phyloP scores from a whole-genome alignment of 2,113 vertebrate genomes.

The Monopterus albus region DNA sequence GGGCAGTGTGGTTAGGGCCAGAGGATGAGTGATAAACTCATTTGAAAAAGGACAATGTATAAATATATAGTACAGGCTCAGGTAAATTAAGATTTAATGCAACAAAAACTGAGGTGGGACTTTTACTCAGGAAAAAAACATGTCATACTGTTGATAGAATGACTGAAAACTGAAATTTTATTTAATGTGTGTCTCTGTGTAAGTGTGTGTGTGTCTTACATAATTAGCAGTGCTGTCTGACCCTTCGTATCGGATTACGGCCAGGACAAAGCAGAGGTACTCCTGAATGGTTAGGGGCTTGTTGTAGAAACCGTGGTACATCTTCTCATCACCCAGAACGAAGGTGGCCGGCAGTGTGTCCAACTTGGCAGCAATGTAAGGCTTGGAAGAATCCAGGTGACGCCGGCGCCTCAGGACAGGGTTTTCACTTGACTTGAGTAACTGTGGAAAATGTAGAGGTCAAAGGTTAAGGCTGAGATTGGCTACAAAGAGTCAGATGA shows the following conservation, averaged over 20 bases:
- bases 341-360: constrained; percentile 89
- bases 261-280: constrained; percentile 94
- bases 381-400: constrained; percentile 86
- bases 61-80: constrained; percentile 8
- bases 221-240: constrained; percentile 67
- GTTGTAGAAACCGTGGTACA: constrained; percentile 94
- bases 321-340: constrained; percentile 92
- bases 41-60: constrained; percentile 5
- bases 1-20: constrained; percentile 27
- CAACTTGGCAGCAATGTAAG: constrained; percentile 94
- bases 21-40: constrained; percentile 39
- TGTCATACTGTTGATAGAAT: background rate
- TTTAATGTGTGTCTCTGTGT: no score
- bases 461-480: constrained; percentile 7
- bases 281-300: constrained; percentile 89
- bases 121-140: background rate
- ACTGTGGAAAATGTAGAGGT: constrained; percentile 71
- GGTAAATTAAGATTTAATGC: constrained; percentile 1
- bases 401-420: constrained; percentile 82
- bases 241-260: constrained; percentile 87
- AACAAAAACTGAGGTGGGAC: background rate
- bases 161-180: background rate
- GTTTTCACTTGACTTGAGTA: constrained; percentile 85
- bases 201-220: constrained; percentile 57
- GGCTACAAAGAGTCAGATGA: background rate